Evolutionary conservation across 2,113 vertebrate genomes (phyloP), one percentile per base, ranked within the genome.

Genomic region (Romanogobio albipinnatus): DNA sequence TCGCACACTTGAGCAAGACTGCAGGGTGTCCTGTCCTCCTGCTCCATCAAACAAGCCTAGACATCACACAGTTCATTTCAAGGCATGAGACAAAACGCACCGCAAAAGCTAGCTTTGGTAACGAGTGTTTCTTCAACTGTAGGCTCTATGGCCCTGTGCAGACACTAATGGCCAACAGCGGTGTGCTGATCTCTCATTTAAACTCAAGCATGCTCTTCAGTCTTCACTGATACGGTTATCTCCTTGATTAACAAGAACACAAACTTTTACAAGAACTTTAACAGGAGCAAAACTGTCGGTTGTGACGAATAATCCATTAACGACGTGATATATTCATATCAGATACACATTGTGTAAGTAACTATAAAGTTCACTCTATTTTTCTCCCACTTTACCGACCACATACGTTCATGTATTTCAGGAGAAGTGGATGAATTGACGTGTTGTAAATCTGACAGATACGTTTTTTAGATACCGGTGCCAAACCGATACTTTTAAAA

Each of bases 21-120:
- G 51, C 0, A 13, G 13, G 8, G 19, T 24, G 76, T 79, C 56
- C 29, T 15, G 76, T 79, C 56, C 36, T 43, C n/a, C 14, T 43
- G 1, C 9, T 26, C 11, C 58, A 62, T 61, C 56, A 78, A 17
- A 79, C 76, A 79, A 62, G 76, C 36, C 56, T 14, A 79, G 58
- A 79, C 76, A 79, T 22, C 10, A 3, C 36, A 0, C 9, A 8
- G 10, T 43, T 59, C 53, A 78, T 9, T 43, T 77, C 19, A 61
- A 59, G 10, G 33, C 56, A 43, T 24, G 22, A 58, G 51, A 13
- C 19, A 3, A 58, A 78, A 61, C 0, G 10, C 2, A n/a, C 11
- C 53, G 19, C 24, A 15, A 3, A 78, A 61, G 76, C 56, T 15
- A 4, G 8, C 2, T 59, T 77, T 77, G 8, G 9, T 22, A 43